A percentile compares a stretch with the other conserved stretches of the same genome.
These are phyloP conservation scores for Trachurus trachurus DNA, from an alignment of 2,797 vertebrate species.

Conservation along the genomic window DNA sequence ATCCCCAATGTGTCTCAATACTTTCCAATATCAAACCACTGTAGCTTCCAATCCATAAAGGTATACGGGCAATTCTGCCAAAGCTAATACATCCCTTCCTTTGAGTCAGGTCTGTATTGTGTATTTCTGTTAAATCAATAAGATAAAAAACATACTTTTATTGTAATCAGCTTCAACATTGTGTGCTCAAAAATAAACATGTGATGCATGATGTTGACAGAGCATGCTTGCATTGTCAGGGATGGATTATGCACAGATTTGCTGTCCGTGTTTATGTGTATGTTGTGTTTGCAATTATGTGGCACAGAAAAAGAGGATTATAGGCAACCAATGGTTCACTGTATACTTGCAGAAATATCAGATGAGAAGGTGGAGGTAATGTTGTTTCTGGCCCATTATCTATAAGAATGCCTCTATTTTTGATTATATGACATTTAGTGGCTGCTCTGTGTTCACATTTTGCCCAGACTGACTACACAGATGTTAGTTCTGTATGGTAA, in stretches of 20 bases:
- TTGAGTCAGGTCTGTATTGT: slow-evolving; percentile 2
- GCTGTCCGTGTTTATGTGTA: slow-evolving; percentile 18
- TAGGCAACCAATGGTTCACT: neutral
- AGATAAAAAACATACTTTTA: slow-evolving; percentile 5
- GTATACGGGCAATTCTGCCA: neutral
- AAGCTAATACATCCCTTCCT: slow-evolving; percentile 25
- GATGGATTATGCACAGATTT: slow-evolving; percentile 39
- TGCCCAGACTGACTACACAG: slow-evolving; percentile 2
- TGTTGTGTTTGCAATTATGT: slow-evolving; percentile 37
- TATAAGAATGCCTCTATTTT: neutral
- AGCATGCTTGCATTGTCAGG: slow-evolving; percentile 12
- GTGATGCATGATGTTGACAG: slow-evolving; percentile 29
- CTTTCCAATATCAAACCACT: too few relatives aligned
- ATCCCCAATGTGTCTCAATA: too few relatives aligned
- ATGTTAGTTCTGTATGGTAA: slow-evolving; percentile 7
- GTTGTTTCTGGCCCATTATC: neutral
- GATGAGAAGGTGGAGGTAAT: neutral
- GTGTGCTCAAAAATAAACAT: slow-evolving; percentile 25
- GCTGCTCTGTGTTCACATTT: neutral
- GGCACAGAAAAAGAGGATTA: slow-evolving; percentile 28
- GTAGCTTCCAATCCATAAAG: too few relatives aligned
- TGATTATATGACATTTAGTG: neutral
- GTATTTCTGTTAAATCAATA: slow-evolving; percentile 7
- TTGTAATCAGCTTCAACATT: slow-evolving; percentile 16
- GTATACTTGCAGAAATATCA: neutral